These are phyloP conservation scores for Phalacrocorax carbo DNA, from an alignment of 2,113 vertebrate genomes.

Conservation along the genomic window DNA sequence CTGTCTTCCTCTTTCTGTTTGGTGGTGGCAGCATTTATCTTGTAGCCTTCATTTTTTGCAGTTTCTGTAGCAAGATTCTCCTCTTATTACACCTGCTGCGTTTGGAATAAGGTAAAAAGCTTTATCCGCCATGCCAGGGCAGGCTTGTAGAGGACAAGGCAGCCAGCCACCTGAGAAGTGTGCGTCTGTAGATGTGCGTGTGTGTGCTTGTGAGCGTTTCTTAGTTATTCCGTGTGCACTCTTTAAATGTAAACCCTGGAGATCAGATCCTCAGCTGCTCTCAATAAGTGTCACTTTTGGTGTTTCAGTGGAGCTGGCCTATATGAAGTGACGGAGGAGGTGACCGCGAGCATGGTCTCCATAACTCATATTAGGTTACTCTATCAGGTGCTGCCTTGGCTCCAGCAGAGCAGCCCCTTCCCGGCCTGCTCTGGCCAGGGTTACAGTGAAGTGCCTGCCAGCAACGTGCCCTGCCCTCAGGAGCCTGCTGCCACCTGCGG, in stretches of 20 bases:
- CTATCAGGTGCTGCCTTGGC: not conserved
- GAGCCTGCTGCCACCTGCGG: rapidly evolving
- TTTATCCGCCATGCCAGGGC: not conserved
- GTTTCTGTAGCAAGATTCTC: not conserved
- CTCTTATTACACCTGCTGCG: not conserved
- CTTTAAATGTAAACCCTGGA: not conserved
- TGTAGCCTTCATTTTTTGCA: not conserved
- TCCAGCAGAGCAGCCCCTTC: not conserved
- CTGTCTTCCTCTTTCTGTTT: not conserved
- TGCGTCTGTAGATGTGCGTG: not conserved
- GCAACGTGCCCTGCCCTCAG: rapidly evolving
- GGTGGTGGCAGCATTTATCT: not conserved
- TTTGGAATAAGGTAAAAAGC: not conserved
- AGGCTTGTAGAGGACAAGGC: not conserved
- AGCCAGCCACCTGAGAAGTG: not conserved
- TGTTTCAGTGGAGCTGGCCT: not conserved
- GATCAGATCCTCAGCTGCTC: not conserved
- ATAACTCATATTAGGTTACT: not conserved
- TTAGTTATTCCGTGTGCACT: not conserved
- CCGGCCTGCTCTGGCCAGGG: rapidly evolving
- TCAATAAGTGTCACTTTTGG: not conserved
- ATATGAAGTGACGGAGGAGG: not conserved
- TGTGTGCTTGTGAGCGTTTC: not conserved
- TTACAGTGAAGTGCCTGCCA: not conserved
- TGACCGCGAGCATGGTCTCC: not conserved